phyloP scores from a whole-genome alignment of 2,797 vertebrate genomes.

The Eulemur albifrons region DNA sequence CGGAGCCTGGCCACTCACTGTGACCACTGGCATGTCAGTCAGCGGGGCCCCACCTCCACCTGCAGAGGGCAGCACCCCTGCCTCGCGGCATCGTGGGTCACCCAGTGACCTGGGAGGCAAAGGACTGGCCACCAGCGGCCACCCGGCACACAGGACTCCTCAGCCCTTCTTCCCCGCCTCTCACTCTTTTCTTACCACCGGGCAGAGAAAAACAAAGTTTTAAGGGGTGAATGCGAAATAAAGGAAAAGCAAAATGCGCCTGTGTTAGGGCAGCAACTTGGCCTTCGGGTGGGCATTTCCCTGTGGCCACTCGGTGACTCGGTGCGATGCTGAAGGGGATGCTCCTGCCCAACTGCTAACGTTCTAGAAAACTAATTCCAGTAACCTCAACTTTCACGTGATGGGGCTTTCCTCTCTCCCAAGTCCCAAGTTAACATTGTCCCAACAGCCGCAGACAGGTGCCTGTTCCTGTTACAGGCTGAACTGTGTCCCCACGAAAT shows the following conservation, averaged over 20 bases:
- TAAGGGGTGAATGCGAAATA: neutral
- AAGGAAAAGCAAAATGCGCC: neutral
- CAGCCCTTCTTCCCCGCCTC: neutral
- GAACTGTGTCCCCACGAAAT: neutral
- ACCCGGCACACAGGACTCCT: neutral
- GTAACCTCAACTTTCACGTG: neutral
- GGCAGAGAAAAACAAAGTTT: neutral
- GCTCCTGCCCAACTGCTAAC: neutral
- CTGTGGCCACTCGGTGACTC: neutral
- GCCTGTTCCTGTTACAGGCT: neutral
- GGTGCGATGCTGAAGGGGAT: accelerated
- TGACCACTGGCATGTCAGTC: neutral
- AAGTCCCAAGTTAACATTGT: neutral
- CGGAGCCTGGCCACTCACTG: neutral
- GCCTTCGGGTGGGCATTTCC: neutral
- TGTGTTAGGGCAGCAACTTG: accelerated
- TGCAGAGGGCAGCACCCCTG: neutral
- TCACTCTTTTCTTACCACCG: neutral
- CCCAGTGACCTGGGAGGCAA: neutral
- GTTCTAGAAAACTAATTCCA: neutral
- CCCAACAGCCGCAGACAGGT: neutral
- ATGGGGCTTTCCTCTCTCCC: neutral
- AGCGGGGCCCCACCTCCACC: neutral
- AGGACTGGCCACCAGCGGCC: neutral
- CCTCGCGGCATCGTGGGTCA: accelerated